Conservation (phyloP, 2,797 vertebrate genomes). For the Salarias fasciatus region DNA sequence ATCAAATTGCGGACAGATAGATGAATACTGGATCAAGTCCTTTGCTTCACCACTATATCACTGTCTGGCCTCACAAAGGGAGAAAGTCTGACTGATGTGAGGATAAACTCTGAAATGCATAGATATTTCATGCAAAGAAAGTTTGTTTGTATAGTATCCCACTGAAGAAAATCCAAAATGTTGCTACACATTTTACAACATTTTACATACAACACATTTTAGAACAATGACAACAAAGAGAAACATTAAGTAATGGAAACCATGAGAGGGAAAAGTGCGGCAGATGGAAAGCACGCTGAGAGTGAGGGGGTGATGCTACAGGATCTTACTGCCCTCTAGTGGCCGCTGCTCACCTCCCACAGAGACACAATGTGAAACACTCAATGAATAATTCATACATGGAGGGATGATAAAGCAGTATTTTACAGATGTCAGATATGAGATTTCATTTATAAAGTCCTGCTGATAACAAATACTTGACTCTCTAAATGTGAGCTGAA, state of each 20-base stretch:
- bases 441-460: conserved; percentile 48
- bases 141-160: too few relatives aligned
- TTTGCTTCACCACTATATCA: too few relatives aligned
- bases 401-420: conserved; percentile 58
- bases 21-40: too few relatives aligned
- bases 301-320: background rate
- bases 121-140: too few relatives aligned
- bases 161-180: too few relatives aligned
- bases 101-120: too few relatives aligned
- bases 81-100: too few relatives aligned
- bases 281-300: background rate
- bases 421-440: conserved; percentile 57
- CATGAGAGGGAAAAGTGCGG: background rate
- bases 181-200: too few relatives aligned
- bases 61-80: too few relatives aligned
- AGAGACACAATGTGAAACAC: conserved; percentile 17
- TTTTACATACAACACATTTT: background rate
- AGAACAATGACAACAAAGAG: background rate
- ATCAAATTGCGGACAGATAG: background rate
- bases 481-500: conserved; percentile 30
- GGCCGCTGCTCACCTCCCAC: conserved; percentile 32
- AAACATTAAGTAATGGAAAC: background rate
- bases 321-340: conserved; percentile 78
- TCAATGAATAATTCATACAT: conserved; percentile 64
- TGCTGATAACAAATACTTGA: conserved; percentile 36